Base-by-base conservation (phyloP, 2,888 invertebrate species). In the Cheilosia variabilis region DNA sequence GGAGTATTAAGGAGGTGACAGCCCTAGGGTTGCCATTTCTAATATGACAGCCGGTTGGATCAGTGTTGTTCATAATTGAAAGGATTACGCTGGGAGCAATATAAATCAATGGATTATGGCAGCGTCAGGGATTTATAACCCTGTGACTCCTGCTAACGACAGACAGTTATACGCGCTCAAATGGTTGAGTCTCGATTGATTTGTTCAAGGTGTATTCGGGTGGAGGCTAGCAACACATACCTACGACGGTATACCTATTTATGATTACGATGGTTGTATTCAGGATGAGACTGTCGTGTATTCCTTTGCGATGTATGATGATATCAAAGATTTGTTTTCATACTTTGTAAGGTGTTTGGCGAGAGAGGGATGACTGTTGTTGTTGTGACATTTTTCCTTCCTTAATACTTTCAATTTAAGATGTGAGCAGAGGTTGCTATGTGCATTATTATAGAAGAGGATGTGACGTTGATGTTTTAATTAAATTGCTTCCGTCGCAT, bases 101-200 rank as follows among this genome's bases (percentile, higher is more conserved):
- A 73, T 78, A 78, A 78, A 83, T 83, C 79, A 73, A 83, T 73
- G 79, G 79, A 73, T 83, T 73, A 69, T 57, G 43, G 62, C 27
- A 69, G 50, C 15, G 65, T 50, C n/a, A 68, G n/a, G 27, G 37
- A 68, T 78, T 83, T 68, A 19, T 60, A 52, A 58, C 22, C 60
- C 60, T 34, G 37, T 41, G 75, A 65, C 50, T 75, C 47, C 63
- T 27, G 27, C 27, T 45, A 41, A 6, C 63, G 6, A 4, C 27
- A 47, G 45, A 45, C 52, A 53, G 68, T 34, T 27, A 58, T 24
- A 47, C 13, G 17, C 24, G 58, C 41, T 41, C 13, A 47, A 47
- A 53, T 31, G 37, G 47, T 27, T 17, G 66, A 68, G 68, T 68
- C 68, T 68, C 60, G 68, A 68, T 76, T 76, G 76, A 75, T 65